phyloP scores from a whole-genome alignment of 2,888 invertebrate species.

The Neuroscelio doddi region DNA sequence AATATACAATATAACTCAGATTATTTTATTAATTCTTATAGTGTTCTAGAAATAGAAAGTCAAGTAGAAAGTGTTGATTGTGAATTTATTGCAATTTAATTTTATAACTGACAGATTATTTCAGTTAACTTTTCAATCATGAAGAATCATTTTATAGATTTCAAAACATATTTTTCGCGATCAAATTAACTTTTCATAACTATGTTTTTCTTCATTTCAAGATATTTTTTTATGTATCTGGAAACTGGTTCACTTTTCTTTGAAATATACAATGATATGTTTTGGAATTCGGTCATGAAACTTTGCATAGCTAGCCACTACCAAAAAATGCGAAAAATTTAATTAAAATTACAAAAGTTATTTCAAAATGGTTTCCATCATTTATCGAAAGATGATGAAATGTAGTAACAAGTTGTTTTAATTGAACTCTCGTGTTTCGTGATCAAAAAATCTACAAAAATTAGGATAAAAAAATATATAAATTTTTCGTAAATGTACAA shows the following conservation, averaged over 20 bases:
- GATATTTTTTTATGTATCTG: slow-evolving; percentile 29
- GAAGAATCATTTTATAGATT: background rate
- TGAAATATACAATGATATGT: slow-evolving; percentile 43
- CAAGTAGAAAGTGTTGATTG: slow-evolving; percentile 61
- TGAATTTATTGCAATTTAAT: slow-evolving; percentile 44
- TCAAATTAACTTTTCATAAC: background rate
- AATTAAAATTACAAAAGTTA: no score
- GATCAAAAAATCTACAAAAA: no score
- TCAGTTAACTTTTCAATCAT: background rate
- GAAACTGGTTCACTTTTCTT: slow-evolving; percentile 21
- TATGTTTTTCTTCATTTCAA: slow-evolving; percentile 8
- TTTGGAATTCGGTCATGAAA: slow-evolving; percentile 57
- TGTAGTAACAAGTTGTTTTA: no score
- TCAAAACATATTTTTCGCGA: background rate
- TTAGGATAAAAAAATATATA: background rate
- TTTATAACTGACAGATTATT: slow-evolving; percentile 52
- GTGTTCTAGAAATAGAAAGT: slow-evolving; percentile 30
- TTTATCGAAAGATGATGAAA: no score
- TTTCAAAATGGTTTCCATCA: no score
- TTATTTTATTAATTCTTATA: slow-evolving; percentile 19
- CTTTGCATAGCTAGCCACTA: slow-evolving; percentile 39
- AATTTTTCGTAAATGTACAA: no score
- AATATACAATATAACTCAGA: slow-evolving; percentile 43
- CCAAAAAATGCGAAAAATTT: slow-evolving; percentile 26
- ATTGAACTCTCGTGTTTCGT: no score